Percentiles rank a stretch among this genome's conserved stretches.
Evolutionary conservation across 2,797 vertebrate species (phyloP).

Genomic region (Urocyon cinereoargenteus): DNA sequence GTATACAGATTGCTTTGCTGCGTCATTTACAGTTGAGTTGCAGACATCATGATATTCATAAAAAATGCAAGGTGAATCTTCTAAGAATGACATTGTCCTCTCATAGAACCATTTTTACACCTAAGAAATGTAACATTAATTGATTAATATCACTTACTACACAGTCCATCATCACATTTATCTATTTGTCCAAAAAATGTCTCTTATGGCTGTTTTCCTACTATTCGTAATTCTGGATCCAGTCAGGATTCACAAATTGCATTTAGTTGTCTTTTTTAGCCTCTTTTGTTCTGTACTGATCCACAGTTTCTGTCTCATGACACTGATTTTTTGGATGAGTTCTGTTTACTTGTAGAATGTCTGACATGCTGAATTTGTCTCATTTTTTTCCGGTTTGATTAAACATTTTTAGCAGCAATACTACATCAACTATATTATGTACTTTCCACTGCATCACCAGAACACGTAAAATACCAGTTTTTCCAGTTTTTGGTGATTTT

Average conservation of each 20-base stretch:
- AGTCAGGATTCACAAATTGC: neutral
- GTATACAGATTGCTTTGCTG: neutral
- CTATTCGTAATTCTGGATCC: neutral
- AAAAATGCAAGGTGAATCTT: neutral
- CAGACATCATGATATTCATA: neutral
- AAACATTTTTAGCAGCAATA: slow-evolving; percentile 35
- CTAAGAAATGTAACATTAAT: slow-evolving; percentile 14
- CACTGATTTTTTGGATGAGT: neutral
- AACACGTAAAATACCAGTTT: neutral
- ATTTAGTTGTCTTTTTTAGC: neutral
- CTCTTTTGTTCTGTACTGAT: slow-evolving; percentile 16
- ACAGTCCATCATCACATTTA: neutral
- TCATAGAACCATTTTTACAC: neutral
- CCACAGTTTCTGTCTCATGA: neutral
- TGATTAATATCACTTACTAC: neutral
- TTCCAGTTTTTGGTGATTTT: neutral
- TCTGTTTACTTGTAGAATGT: neutral
- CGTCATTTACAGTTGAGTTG: slow-evolving; percentile 5
- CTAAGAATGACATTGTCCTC: neutral
- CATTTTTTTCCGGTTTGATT: neutral
- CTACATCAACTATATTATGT: neutral
- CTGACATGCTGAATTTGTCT: neutral
- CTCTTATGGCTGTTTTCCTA: neutral
- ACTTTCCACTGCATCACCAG: neutral
- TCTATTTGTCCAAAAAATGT: neutral